Base-by-base conservation (phyloP, 2,888 invertebrate genomes). In the Xanthorhoe spadicearia region DNA sequence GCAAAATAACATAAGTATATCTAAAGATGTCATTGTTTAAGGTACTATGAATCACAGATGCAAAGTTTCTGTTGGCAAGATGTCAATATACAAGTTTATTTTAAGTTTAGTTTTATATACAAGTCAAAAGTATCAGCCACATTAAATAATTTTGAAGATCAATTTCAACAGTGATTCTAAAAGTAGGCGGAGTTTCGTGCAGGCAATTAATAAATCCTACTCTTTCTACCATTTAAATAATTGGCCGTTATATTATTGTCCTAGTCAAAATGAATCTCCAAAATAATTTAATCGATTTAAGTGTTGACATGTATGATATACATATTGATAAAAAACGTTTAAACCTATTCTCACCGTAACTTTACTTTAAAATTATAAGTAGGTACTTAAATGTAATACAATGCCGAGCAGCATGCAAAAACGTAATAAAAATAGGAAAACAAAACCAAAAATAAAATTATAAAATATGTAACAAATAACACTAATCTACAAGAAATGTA, bases 11-110 rank as follows among this genome's bases (percentile, higher is more conserved):
- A 17, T 48, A 48, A 4, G 13, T 48, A 2, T 58, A 8, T 5
- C 28, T 78, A 84, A 83, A 81, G 78, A 79, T 74, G 77, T 77
- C 77, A 73, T 76, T 67, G 73, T 71, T 78, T 77, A 78, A 80
- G 78, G 79, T 82, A 83, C 81, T 74, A 77, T 80, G 78, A 86
- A 91, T 91, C 90, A 91, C 90, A 90, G 89, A 85, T 85, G 83
- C 82, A 86, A 83, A 79, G 38, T 78, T 77, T 66, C 75, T 77
- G 73, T 78, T 82, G 90, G 90, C 90, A 90, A 90, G 87, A 85
- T 77, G 54, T 70, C 51, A 38, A 59, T 58, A n/a, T n/a, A n/a
- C n/a, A n/a, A n/a, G n/a, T n/a, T n/a, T n/a, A n/a, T n/a, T n/a
- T n/a, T n/a, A n/a, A n/a, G n/a, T n/a, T n/a, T n/a, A 63, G 56